Evolutionary conservation across 2,888 invertebrate species (phyloP).

Genomic region (Mythimna albipuncta): DNA sequence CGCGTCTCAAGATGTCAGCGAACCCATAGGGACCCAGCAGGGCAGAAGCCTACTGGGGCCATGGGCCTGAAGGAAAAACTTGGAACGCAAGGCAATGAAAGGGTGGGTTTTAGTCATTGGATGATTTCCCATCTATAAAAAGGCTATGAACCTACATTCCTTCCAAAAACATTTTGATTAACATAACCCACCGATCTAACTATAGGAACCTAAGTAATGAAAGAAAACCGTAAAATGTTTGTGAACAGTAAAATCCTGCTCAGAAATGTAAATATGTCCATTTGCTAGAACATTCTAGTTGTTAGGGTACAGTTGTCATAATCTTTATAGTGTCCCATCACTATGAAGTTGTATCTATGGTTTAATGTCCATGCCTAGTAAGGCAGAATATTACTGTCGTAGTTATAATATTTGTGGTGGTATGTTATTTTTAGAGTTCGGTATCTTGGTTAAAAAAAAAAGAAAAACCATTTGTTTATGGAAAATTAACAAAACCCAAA

Average conservation of each 20-base stretch:
- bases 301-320: slow-evolving; percentile 7
- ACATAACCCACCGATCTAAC: neutral
- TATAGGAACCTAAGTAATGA: slow-evolving; percentile 1
- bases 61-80: no score
- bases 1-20: no score
- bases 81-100: no score
- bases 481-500: no score
- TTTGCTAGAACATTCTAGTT: slow-evolving; percentile 21
- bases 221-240: slow-evolving; percentile 25
- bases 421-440: no score
- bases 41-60: no score
- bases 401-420: neutral
- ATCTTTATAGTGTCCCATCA: slow-evolving; percentile 16
- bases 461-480: no score
- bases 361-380: slow-evolving; percentile 25
- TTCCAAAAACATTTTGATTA: neutral
- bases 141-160: neutral
- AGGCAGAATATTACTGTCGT: neutral
- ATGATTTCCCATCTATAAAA: neutral
- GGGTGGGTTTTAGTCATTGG: no score
- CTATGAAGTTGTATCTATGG: slow-evolving; percentile 13
- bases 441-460: no score
- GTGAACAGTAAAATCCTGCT: slow-evolving; percentile 15
- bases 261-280: slow-evolving; percentile 4
- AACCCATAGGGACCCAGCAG: no score